Percentiles rank a stretch among this genome's conserved stretches.
Evolutionary conservation across 2,113 vertebrate genomes (phyloP).

Genomic region (Cryptomyrus ogoouensis): DNA sequence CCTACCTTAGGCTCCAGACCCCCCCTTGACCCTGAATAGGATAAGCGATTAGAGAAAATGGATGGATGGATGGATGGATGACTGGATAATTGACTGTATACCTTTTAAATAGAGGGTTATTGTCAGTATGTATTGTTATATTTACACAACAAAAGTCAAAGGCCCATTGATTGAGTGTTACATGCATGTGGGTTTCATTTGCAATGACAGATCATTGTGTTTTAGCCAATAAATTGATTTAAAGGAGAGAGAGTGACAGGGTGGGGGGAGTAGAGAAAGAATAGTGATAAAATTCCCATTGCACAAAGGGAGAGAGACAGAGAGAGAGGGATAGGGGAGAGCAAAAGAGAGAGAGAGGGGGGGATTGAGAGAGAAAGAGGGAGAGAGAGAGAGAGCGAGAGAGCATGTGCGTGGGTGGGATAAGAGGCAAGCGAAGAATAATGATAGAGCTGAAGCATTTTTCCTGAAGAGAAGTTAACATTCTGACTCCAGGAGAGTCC

Average conservation of each 20-base stretch:
- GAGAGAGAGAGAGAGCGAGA: not conserved
- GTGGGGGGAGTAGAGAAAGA: not conserved
- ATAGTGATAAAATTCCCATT: conserved; percentile 1
- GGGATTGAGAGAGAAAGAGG: not conserved
- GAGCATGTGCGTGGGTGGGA: conserved; percentile 14
- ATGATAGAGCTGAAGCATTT: conserved; percentile 6
- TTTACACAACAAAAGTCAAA: not conserved
- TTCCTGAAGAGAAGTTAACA: conserved; percentile 2
- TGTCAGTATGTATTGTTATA: not conserved
- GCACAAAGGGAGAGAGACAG: not conserved
- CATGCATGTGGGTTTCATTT: not conserved
- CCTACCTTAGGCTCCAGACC: not conserved
- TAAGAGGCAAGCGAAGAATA: conserved; percentile 3
- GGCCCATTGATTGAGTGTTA: not conserved
- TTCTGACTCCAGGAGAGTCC: not conserved
- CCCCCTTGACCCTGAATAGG: not conserved
- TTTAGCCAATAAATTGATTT: not conserved
- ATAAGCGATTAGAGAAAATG: not conserved
- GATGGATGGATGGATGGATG: not conserved
- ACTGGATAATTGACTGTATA: not conserved
- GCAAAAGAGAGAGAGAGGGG: not conserved
- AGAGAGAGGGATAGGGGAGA: not conserved
- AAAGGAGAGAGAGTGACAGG: conserved; percentile 15
- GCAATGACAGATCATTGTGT: not conserved
- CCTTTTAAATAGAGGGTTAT: not conserved